Percentiles rank a stretch among this genome's conserved stretches.
phyloP scores from a whole-genome alignment of 2,113 vertebrate species.

The Spilogale gracilis region DNA sequence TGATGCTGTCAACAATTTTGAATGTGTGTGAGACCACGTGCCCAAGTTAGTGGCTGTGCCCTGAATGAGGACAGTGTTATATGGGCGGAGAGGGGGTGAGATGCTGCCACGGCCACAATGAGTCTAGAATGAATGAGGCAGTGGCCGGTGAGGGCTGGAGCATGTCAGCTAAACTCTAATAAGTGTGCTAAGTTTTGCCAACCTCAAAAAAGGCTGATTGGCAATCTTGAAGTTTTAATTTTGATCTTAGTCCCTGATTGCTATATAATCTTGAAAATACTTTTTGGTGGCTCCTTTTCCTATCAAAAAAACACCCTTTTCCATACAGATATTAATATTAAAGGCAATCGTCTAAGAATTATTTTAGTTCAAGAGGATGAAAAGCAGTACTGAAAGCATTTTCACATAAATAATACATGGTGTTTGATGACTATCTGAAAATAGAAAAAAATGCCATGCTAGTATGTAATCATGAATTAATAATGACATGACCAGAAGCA shows the following conservation, averaged over 20 bases:
- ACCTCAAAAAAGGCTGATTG: neutral
- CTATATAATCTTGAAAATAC: slow-evolving; percentile 34
- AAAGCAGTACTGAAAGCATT: neutral
- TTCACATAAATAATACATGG: neutral
- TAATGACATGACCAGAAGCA: neutral
- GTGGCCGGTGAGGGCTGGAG: neutral
- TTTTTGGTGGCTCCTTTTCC: slow-evolving; percentile 13
- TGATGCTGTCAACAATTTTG: neutral
- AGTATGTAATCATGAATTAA: neutral
- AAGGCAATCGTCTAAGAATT: neutral
- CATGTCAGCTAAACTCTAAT: neutral
- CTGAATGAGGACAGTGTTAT: neutral
- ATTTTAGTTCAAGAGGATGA: slow-evolving; percentile 24
- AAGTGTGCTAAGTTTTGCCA: neutral
- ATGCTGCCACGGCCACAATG: neutral
- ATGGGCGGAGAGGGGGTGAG: no score
- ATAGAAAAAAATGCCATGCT: neutral
- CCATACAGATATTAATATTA: slow-evolving; percentile 3
- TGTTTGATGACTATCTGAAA: neutral
- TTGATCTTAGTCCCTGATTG: neutral
- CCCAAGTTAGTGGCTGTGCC: neutral
- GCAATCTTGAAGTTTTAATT: neutral
- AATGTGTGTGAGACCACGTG: neutral
- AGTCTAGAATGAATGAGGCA: neutral
- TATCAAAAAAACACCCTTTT: neutral